A percentile compares a stretch with the other conserved stretches of the same genome.
phyloP scores from a whole-genome alignment of 2,888 invertebrate species.

The Drosophila sordidula region DNA sequence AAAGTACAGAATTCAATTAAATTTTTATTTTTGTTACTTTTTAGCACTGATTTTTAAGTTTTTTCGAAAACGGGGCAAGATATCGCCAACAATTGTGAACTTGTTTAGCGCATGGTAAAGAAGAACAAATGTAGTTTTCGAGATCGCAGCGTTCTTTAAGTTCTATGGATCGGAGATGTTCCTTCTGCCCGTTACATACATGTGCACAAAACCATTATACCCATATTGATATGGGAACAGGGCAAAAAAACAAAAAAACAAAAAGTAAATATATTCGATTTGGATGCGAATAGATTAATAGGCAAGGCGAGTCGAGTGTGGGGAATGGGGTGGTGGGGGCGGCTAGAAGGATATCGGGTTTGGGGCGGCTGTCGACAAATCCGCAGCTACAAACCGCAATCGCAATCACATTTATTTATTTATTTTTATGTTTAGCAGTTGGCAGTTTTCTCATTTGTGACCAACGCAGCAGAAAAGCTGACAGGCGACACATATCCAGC shows the following conservation, averaged over 20 bases:
- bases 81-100: too few species aligned
- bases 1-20: too few species aligned
- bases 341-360: neutral
- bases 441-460: constrained; percentile 76
- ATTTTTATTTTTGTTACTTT: too few species aligned
- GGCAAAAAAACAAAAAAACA: neutral
- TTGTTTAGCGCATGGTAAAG: too few species aligned
- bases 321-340: neutral
- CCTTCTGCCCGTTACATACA: too few species aligned
- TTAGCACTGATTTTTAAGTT: too few species aligned
- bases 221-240: neutral
- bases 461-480: constrained; percentile 64
- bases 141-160: too few species aligned
- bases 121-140: too few species aligned
- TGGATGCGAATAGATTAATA: constrained; percentile 60
- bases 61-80: too few species aligned
- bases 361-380: constrained; percentile 35
- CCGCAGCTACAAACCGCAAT: constrained; percentile 58
- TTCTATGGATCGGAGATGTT: too few species aligned
- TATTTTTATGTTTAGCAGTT: constrained; percentile 73
- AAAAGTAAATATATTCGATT: constrained; percentile 55
- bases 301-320: constrained; percentile 9
- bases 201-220: neutral
- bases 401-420: constrained; percentile 78
- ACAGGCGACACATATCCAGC: constrained; percentile 60